phyloP scores from a whole-genome alignment of 2,888 invertebrate genomes.

The Dastarcus helophoroides region DNA sequence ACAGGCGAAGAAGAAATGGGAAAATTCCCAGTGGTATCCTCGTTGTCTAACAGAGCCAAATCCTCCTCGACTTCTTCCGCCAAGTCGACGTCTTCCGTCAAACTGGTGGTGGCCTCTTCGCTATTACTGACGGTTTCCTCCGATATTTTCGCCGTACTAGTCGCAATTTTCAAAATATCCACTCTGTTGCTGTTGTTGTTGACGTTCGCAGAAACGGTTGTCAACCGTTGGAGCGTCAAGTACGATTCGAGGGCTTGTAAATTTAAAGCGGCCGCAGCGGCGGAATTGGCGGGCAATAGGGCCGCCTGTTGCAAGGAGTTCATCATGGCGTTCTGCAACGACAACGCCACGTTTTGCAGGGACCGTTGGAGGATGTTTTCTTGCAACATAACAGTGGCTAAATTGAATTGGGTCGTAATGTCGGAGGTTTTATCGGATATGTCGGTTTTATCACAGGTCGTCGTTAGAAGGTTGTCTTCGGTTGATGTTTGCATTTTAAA shows the following conservation, averaged over 20 bases:
- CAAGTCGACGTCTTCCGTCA: conserved; percentile 51
- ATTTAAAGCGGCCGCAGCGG: conserved; percentile 74
- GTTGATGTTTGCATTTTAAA: conserved; percentile 17
- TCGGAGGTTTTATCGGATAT: conserved; percentile 20
- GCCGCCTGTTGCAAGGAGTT: conserved; percentile 76
- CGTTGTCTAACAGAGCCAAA: conserved; percentile 60
- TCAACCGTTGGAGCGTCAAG: conserved; percentile 68
- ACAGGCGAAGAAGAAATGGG: conserved; percentile 46
- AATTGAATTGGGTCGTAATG: conserved; percentile 9
- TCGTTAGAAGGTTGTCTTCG: conserved; percentile 8
- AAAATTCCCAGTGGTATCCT: conserved; percentile 47
- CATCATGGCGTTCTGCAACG: conserved; percentile 75
- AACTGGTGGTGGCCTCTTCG: conserved; percentile 27
- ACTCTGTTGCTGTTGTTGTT: conserved; percentile 42
- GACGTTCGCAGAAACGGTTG: conserved; percentile 48
- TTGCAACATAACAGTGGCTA: conserved; percentile 46
- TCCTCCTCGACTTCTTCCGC: conserved; percentile 66
- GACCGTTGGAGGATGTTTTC: conserved; percentile 48
- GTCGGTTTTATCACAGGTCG: conserved; percentile 11
- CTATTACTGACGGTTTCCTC: conserved; percentile 26
- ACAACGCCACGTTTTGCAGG: conserved; percentile 64
- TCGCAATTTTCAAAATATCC: conserved; percentile 52
- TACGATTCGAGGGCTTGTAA: conserved; percentile 79
- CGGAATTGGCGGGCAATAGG: conserved; percentile 67
- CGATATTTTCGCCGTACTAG: conserved; percentile 43